Base-by-base conservation (phyloP, 2,888 invertebrate genomes). In the Oxycera nigricornis region DNA sequence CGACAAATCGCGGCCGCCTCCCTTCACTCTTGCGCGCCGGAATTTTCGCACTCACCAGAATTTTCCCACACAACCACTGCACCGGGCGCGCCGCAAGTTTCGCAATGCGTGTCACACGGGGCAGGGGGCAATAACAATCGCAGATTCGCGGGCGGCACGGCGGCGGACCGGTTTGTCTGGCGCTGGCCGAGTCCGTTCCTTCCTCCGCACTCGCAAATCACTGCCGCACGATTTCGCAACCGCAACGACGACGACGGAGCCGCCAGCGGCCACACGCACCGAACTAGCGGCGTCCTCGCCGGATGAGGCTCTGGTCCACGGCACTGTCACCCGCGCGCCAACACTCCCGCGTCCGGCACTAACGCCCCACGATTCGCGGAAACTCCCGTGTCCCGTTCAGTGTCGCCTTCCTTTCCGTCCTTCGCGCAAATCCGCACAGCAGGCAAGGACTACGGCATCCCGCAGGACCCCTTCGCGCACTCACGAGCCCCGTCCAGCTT, bases 141-240 rank as follows among this genome's bases (percentile, higher is more conserved):
- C 20, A 11, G 7, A 28, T 41, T 30, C 31, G 17, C 61, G 22
- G 22, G 24, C 41, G 24, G 24, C 11, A 59, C 28, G 65, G 24
- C 52, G 50, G 68, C 50, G 68, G 39, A 68, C 68, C 68, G 68
- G 68, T 68, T 68, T 68, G 41, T 11, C 26, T 46, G 35, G 39
- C 9, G 26, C 4, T 20, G 30, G n/a, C 31, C 35, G 24, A 26
- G 28, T 26, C 17, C 4, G 39, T 26, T 30, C 65, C 41, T 65
- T 39, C 65, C 24, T 41, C 22, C 35, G 26, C 61, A 35, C 20
- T 35, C 20, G 65, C 59, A 59, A 59, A 59, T 59, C 59, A 59
- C 59, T 28, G 59, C 24, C 65, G 50, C 50, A 46, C 41, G 46
- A 52, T 26, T 26, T 20, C 50, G 30, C 17, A 46, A n/a, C n/a